Base-by-base conservation (phyloP, 2,797 vertebrate genomes). In the Sciaenops ocellatus region DNA sequence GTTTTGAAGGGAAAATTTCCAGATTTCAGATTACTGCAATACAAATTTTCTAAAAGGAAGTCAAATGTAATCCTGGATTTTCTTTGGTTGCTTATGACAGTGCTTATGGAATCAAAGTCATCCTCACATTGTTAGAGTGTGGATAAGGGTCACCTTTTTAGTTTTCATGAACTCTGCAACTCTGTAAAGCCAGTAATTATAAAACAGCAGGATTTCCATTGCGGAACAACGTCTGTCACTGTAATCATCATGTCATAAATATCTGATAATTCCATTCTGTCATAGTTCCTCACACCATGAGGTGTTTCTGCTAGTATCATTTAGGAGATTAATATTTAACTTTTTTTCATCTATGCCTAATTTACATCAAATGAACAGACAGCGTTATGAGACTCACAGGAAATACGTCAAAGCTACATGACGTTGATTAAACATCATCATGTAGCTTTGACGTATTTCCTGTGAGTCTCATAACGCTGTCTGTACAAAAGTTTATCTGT, bases 31-130 rank as follows among this genome's bases (percentile, higher is more conserved):
- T 44, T 13, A 42, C 22, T 42, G 15, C 5, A 52, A 24, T 17
- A 6, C 41, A 24, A 17, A 0, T 51, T 51, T 41, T 9, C 13
- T 42, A 15, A 9, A 62, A 20, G 4, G 11, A 38, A 5, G 4
- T 54, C 42, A 20, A 52, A 68, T 48, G 17, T 15, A 51, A 15
- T 38, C 18, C 16, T 18, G 2, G 8, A 2, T 38, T 9, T 38
- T 1, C n/a, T 55, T 44, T 44, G 28, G 41, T 48, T 12, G 41
- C 66, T 55, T 22, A 30, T 8, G 16, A 34, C 3, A 7, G 26
- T 47, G 17, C 4, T 42, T 11, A n/a, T 48, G 47, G 72, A 54
- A 65, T 46, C 28, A 47, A 47, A 28, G 47, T 78, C 28, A 48
- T 62, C 18, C 4, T 63, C 20, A 48, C 1, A 2, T 47, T 6